Base-by-base conservation (phyloP, 2,797 vertebrate genomes). In the Anolis apletophallus region DNA sequence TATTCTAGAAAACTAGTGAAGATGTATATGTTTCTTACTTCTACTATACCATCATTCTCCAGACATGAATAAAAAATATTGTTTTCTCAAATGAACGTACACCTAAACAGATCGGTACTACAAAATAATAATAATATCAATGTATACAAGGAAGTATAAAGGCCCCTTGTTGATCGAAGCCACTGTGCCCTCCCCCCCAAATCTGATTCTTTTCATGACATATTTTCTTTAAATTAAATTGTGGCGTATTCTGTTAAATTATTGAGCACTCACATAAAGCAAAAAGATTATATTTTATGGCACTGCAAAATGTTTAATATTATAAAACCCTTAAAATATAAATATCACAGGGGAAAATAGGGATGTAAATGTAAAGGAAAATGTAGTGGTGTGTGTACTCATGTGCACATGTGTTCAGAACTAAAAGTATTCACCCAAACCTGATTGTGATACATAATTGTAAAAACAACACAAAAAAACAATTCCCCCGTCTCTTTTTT, bases 1-100 rank as follows among this genome's bases (percentile, higher is more conserved):
- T 95, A 94, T 96, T 96, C 95, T 93, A 93, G 87, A 96, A 96
- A 93, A 95, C 96, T 97, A 97, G 96, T 97, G 96, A 97, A 97
- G 96, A 97, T 93, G 93, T 94, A 97, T 96, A 96, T 95, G 93
- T 82, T 93, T 92, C 91, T 93, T 90, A 90, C 94, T 95, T 95
- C 71, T 86, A 91, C 87, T 87, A 93, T 93, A 91, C 94, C 95
- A 94, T 94, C 90, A 93, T 95, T 93, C 87, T 61, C 85, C 76
- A 94, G 92, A 95, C 91, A 79, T 93, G 85, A 90, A 90, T 93
- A 92, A 92, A 95, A 94, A 94, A 67, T 17, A 61, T 1, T 7
- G 34, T 17, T 72, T 73, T 87, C 46, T 34, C n/a, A 71, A 21
- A 36, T n/a, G 40, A 67, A 17, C 1, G 73, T 46, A 73, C 17